Conservation (phyloP, 2,888 invertebrate genomes). For the Podotricha telesiphe region DNA sequence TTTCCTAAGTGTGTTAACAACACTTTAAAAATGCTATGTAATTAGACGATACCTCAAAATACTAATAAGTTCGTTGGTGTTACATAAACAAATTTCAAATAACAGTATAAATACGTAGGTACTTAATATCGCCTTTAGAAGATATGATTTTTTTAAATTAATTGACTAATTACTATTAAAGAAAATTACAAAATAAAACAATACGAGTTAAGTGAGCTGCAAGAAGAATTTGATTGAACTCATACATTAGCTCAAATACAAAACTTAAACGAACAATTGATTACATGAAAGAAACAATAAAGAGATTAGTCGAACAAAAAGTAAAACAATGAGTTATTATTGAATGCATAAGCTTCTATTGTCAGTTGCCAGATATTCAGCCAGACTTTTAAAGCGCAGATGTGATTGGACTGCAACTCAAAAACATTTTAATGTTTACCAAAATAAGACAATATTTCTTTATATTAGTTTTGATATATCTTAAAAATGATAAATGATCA, state of each 20-base stretch:
- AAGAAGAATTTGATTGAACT: conserved; percentile 67
- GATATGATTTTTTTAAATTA: too few relatives aligned
- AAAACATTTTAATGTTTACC: background rate
- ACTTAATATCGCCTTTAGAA: too few relatives aligned
- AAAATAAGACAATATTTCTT: background rate
- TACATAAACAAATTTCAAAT: too few relatives aligned
- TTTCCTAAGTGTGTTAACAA: too few relatives aligned
- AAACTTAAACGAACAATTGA: conserved; percentile 83
- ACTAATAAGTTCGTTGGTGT: too few relatives aligned
- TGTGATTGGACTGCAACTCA: conserved; percentile 16
- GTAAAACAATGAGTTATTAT: conserved; percentile 83
- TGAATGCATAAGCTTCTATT: conserved; percentile 74
- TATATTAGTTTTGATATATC: too few relatives aligned
- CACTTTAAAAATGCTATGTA: too few relatives aligned
- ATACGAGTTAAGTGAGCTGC: conserved; percentile 64
- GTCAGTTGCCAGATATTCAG: conserved; percentile 65
- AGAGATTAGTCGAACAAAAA: conserved; percentile 83
- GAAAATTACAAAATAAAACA: conserved; percentile 25
- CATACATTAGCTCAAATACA: conserved; percentile 74
- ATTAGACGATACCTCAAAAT: too few relatives aligned
- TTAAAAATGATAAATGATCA: too few relatives aligned
- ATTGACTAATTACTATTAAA: background rate
- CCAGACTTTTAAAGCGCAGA: conserved; percentile 43
- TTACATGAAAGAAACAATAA: conserved; percentile 81
- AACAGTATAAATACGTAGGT: too few relatives aligned